Evolutionary conservation across 2,113 vertebrate species (phyloP), one percentile per base, ranked within the genome.

Genomic region (Anolis sagrei): DNA sequence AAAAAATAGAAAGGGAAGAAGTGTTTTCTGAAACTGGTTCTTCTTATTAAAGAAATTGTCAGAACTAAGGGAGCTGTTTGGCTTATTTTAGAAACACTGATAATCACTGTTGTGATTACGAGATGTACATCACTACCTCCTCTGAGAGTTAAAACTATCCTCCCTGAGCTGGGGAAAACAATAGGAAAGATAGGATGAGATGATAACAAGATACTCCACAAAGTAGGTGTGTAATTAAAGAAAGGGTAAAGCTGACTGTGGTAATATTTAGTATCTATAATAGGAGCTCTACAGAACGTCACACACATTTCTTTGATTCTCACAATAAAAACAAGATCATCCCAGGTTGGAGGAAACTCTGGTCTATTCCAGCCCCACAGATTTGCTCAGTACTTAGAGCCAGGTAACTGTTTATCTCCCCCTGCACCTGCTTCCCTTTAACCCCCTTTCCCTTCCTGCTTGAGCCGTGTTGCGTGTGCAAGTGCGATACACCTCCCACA

Each of bases 41-140:
- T 77, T 88, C 84, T 81, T 89, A 90, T 87, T 88, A 77, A 89
- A 5, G 78, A 84, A 92, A 66, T 11, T 92, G 39, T 69, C 58
- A 91, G 88, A 19, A 34, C 61, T 83, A 83, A 92, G 69, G 7
- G 0, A 90, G 68, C 49, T 48, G 49, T 90, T 90, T 86, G 76
- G n/a, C 83, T 82, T 84, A 82, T 61, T 88, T 39, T 80, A 74
- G 88, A 68, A 88, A 39, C 64, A 34, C 36, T 7, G 76, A 54
- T 86, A 58, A 81, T 39, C 68, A n/a, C 19, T 29, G 70, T 21
- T 73, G 73, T 23, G 7, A 86, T 1, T 48, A n/a, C 92, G 19
- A 92, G 70, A 7, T 25, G 44, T 77, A 68, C 0, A 87, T 70
- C 10, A 86, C 7, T 34, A 86, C 34, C 54, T 76, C 88, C 18